Percentiles rank a stretch among this genome's conserved stretches.
phyloP scores from a whole-genome alignment of 1,140 invertebrate species.

The Scaptodrosophila lebanonensis region DNA sequence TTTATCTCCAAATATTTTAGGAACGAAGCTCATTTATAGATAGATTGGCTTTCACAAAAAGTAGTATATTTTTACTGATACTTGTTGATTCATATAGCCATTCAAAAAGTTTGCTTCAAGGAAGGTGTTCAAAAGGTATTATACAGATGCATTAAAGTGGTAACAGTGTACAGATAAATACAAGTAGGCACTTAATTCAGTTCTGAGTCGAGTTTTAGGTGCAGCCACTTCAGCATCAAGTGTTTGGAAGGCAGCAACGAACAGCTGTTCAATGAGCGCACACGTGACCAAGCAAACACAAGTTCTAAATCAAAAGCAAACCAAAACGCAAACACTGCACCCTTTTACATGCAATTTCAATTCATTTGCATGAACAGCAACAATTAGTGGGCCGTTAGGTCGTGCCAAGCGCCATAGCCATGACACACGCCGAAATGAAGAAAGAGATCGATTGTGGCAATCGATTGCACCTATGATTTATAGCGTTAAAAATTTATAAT shows the following conservation, averaged over 20 bases:
- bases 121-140: no score
- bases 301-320: constrained; percentile 40
- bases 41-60: no score
- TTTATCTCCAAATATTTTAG: no score
- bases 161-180: no score
- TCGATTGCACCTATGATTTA: constrained; percentile 66
- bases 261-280: constrained; percentile 40
- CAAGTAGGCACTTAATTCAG: no score
- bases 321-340: constrained; percentile 43
- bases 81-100: no score
- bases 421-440: constrained; percentile 3
- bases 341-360: constrained; percentile 47
- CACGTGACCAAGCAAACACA: constrained; percentile 59
- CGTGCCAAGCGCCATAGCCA: constrained; percentile 40
- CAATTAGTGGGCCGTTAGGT: constrained; percentile 54
- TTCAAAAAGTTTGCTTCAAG: no score
- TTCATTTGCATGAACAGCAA: constrained; percentile 27
- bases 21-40: no score
- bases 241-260: no score
- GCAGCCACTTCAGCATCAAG: constrained; percentile 54
- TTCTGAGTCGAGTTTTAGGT: no score
- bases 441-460: constrained; percentile 56
- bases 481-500: constrained; percentile 50
- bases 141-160: no score
- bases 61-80: no score